These are phyloP conservation scores for Exocentrus adspersus DNA, from an alignment of 2,888 invertebrate genomes.

Conservation along the genomic window DNA sequence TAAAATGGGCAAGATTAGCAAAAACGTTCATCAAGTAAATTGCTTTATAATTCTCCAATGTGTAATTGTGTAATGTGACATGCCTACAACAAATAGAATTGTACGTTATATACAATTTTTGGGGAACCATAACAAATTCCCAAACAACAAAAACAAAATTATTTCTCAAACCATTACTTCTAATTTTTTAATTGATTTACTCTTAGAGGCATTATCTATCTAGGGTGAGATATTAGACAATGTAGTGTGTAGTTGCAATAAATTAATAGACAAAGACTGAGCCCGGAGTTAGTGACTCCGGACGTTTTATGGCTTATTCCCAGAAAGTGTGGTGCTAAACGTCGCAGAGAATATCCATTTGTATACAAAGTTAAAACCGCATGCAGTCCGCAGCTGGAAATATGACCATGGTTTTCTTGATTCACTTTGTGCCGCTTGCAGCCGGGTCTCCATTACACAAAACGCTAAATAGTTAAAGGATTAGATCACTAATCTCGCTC, in stretches of 20 bases:
- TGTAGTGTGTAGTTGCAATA: constrained; percentile 16
- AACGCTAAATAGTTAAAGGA: constrained; percentile 53
- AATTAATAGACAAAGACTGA: constrained; percentile 21
- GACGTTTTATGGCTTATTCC: constrained; percentile 59
- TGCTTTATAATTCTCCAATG: constrained; percentile 36
- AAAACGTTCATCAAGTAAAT: constrained; percentile 43
- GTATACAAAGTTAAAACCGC: constrained; percentile 59
- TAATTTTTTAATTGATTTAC: neutral
- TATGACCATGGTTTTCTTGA: constrained; percentile 49
- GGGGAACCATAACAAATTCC: too few relatives aligned
- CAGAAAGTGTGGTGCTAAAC: constrained; percentile 59
- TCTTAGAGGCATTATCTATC: too few relatives aligned
- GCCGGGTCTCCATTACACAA: constrained; percentile 22
- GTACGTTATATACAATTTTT: neutral
- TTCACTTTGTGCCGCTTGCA: constrained; percentile 47
- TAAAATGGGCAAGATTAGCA: constrained; percentile 48
- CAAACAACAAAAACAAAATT: too few relatives aligned
- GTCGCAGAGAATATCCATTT: constrained; percentile 61
- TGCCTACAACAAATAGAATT: neutral
- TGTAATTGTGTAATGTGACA: constrained; percentile 4
- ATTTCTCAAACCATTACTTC: too few relatives aligned
- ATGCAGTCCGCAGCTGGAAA: constrained; percentile 54
- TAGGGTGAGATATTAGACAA: constrained; percentile 3
- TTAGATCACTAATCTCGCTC: constrained; percentile 50
- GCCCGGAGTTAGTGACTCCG: constrained; percentile 50